Percentiles rank a stretch among this genome's conserved stretches.
Evolutionary conservation across 92 coral and sea anemone species (phyloP).

Genomic region (Porites rus): DNA sequence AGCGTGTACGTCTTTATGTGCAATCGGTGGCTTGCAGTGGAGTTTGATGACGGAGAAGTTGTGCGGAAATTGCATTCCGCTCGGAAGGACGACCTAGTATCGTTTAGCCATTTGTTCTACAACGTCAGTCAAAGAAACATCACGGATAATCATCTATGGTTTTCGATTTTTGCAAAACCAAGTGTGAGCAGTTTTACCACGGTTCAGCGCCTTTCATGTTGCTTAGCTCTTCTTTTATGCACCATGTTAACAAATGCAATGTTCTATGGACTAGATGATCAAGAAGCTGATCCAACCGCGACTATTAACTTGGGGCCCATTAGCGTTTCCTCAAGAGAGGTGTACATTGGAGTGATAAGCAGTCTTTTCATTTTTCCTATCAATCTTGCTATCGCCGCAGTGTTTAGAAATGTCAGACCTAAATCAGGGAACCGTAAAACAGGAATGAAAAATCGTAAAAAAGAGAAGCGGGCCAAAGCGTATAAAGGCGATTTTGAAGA

Average conservation of each 20-base stretch:
- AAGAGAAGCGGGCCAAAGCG: constrained; percentile 12
- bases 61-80: constrained; percentile 77
- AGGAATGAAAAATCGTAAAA: constrained; percentile 7
- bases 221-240: constrained; percentile 74
- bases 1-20: constrained; percentile 81
- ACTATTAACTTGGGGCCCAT: constrained; percentile 60
- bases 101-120: constrained; percentile 75
- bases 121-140: constrained; percentile 65
- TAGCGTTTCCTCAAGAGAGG: constrained; percentile 49
- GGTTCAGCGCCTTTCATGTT: constrained; percentile 91
- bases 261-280: constrained; percentile 56
- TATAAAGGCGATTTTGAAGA: constrained; percentile 45
- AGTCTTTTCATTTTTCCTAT: constrained; percentile 81
- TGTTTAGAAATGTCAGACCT: constrained; percentile 76
- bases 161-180: constrained; percentile 88
- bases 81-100: constrained; percentile 65
- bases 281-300: constrained; percentile 43
- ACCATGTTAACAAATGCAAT: constrained; percentile 84
- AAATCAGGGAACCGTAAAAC: constrained; percentile 10
- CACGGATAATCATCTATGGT: constrained; percentile 88
- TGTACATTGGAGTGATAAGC: constrained; percentile 75
- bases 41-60: constrained; percentile 88
- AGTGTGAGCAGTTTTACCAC: constrained; percentile 83
- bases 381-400: constrained; percentile 60
- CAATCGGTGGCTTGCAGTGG: constrained; percentile 97